Evolutionary conservation across 2,113 vertebrate species (phyloP), one percentile per base, ranked within the genome.

Genomic region (Platycercus adscitus): DNA sequence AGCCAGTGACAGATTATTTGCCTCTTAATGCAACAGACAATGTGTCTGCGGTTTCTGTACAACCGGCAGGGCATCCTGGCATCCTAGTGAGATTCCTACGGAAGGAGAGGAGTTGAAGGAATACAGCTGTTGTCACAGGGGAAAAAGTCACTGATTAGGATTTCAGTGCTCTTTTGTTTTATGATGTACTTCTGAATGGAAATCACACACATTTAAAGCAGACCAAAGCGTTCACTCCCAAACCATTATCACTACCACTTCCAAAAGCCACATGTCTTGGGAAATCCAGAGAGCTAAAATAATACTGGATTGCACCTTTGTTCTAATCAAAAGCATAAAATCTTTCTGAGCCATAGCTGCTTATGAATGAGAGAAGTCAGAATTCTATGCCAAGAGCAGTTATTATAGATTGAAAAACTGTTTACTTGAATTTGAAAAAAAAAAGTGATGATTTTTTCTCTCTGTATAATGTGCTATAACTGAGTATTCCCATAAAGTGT

Each of bases 231-330:
- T 53, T 95, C 76, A 44, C 82, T 95, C 80, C 17, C 46, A 90
- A 97, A 70, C 44, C 80, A 73, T 87, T 91, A 70, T 56, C 77
- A 85, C 24, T 69, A 18, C 72, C 58, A 50, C 93, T 95, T 98
- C 89, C 96, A 86, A 86, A 94, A 97, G 43, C 95, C 96, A 86
- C 70, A 92, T 86, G 81, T 49, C 86, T 92, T 91, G 53, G 86
- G 78, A 95, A 96, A 96, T 78, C 31, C 70, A 91, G 81, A 94
- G 66, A 41, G 86, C 65, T 92, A 88, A 96, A 96, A 89, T 94
- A 89, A 96, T 85, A 85, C 56, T 19, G 84, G 29, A 75, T 28
- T 88, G 70, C 21, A 83, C 61, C 63, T 96, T 91, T 91, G 78
- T 72, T 77, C 64, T 88, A 61, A 86, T 86, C 86, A 80, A 94